Evolutionary conservation across 2,113 vertebrate species (phyloP).

Genomic region (Neodon shergylaensis): DNA sequence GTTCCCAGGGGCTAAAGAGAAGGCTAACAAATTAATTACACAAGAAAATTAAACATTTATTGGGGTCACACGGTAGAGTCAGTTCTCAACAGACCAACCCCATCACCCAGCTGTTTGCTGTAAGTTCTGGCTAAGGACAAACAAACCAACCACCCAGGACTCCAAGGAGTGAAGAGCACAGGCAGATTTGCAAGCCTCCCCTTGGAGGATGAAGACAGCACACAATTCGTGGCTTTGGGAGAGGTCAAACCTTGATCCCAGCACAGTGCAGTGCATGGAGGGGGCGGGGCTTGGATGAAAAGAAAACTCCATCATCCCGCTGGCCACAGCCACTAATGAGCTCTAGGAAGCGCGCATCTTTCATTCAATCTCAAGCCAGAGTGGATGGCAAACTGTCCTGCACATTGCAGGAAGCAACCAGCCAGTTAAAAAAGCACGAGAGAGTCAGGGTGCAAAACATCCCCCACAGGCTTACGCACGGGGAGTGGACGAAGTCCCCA

Average conservation of each 20-base stretch:
- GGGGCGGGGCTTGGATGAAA: neutral
- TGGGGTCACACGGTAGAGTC: neutral
- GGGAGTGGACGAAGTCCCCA: neutral
- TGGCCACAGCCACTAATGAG: neutral
- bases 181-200: neutral
- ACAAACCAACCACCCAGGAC: neutral
- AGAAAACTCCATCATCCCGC: neutral
- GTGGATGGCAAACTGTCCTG: neutral
- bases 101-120: neutral
- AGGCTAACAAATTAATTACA: neutral
- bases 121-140: neutral
- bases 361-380: neutral
- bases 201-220: neutral
- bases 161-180: neutral
- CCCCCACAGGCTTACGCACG: neutral
- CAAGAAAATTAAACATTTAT: neutral
- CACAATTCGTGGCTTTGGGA: neutral
- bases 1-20: neutral
- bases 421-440: neutral
- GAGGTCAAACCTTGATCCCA: neutral
- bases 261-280: neutral
- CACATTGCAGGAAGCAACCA: neutral
- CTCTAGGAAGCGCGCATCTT: neutral
- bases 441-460: neutral
- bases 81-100: neutral